Percentiles rank a stretch among this genome's conserved stretches.
Evolutionary conservation across 2,888 invertebrate genomes (phyloP).

Genomic region (Schrankia costaestrigalis): DNA sequence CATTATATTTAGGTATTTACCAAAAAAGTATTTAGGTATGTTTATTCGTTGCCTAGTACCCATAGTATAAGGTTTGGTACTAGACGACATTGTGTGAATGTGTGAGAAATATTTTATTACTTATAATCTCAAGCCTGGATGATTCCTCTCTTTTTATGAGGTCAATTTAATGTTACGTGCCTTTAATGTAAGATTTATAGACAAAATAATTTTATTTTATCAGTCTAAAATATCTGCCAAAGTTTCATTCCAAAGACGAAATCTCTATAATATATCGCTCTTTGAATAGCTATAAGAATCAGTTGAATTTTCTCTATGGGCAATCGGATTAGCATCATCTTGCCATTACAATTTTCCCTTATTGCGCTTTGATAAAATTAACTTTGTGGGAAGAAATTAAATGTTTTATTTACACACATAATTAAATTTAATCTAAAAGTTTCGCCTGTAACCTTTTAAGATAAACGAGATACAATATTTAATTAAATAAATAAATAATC

Average conservation of each 20-base stretch:
- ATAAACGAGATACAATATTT: background rate
- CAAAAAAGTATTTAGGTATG: too few species aligned
- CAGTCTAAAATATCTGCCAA: conserved; percentile 8
- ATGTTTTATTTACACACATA: conserved; percentile 21
- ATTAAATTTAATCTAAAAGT: conserved; percentile 18
- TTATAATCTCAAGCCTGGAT: too few species aligned
- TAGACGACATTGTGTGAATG: too few species aligned
- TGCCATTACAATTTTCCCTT: conserved; percentile 55
- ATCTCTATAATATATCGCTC: conserved; percentile 43
- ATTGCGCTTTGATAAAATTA: conserved; percentile 48
- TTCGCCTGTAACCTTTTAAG: too few species aligned
- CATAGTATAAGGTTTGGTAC: too few species aligned
- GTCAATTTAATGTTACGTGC: too few species aligned
- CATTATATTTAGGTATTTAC: too few species aligned
- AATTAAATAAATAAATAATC: background rate
- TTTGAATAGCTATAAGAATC: conserved; percentile 53
- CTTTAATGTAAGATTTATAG: too few species aligned
- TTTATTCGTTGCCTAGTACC: too few species aligned
- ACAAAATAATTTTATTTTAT: too few species aligned
- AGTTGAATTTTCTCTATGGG: conserved; percentile 62
- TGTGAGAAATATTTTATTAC: too few species aligned
- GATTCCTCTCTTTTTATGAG: too few species aligned
- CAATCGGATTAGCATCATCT: conserved; percentile 71
- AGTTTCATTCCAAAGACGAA: conserved; percentile 10
- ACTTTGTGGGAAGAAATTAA: conserved; percentile 31